Conservation (phyloP, 2,797 vertebrate species). For the Halcyon badia region DNA sequence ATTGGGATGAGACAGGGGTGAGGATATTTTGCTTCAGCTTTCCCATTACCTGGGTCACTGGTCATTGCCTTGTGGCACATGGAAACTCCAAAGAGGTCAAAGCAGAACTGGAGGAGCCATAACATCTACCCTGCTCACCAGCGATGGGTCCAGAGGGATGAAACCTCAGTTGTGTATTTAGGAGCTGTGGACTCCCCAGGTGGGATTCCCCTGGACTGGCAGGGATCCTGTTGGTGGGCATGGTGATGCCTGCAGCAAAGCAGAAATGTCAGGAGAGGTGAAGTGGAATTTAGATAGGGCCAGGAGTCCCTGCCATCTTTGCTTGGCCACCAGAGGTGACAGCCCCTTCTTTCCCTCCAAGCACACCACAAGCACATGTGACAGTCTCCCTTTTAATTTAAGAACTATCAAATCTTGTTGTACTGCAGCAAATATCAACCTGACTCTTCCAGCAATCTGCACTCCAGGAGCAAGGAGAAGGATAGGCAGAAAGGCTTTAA, state of each 20-base stretch:
- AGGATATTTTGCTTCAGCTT: neutral
- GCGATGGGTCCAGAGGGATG: neutral
- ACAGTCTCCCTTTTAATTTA: neutral
- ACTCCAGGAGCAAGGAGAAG: neutral
- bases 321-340: neutral
- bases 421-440: neutral
- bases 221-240: neutral
- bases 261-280: neutral
- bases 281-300: neutral
- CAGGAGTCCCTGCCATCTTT: neutral
- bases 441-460: neutral
- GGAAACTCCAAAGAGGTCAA: neutral
- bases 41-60: neutral
- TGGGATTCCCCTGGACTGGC: neutral
- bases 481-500: neutral
- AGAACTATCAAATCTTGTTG: neutral
- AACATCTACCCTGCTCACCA: neutral
- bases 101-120: neutral
- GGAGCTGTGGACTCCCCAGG: neutral
- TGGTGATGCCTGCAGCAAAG: neutral
- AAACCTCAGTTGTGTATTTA: accelerated
- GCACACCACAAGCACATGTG: accelerated
- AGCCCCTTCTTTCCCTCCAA: neutral
- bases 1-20: neutral
- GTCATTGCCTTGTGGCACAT: neutral